Base-by-base conservation (phyloP, 64 coral and sea anemone species). In the Dendrophyllia cribrosa region DNA sequence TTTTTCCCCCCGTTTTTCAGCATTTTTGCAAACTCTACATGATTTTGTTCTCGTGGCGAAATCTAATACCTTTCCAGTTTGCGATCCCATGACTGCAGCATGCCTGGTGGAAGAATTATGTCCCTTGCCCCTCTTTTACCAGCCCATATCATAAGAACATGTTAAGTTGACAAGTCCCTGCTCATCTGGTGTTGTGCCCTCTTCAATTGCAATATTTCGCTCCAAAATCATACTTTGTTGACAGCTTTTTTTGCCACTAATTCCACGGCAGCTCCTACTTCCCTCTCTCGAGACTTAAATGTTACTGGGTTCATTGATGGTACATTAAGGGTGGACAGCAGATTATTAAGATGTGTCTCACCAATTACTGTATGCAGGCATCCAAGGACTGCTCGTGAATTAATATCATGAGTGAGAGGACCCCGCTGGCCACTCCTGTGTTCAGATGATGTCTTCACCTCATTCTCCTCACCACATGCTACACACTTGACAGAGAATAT, bases 31-130 rank as follows among this genome's bases (percentile, higher is more conserved):
- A 85, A 85, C 61, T 46, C 82, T 65, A 59, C 59, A 52, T 17
- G 62, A 69, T 85, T 85, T 20, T 85, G 15, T 69, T 67, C 59
- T 58, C 56, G 89, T 96, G 3, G 45, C 77, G 46, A 92, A 96
- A 82, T 89, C 86, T 46, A 92, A 59, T 4, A 92, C 72, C 76
- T 96, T 92, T 9, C 94, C 94, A 66, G 46, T 79, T 58, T 70
- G 56, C 20, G 75, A 68, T 2, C 88, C 46, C 94, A 88, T 96
- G 4, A 89, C 89, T 78, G 86, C 95, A 46, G n/a, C 95, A 11
- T 96, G 95, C 58, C 90, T 86, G 11, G 90, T 89, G 8, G 25
- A 58, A 2, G 90, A 96, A 17, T 88, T 96, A 65, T 96, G 89
- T 0, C 85, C 89, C 55, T 91, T 78, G 21, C 82, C 76, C 66